phyloP scores from a whole-genome alignment of 2,888 invertebrate species.

The Malthinus flaveolus region DNA sequence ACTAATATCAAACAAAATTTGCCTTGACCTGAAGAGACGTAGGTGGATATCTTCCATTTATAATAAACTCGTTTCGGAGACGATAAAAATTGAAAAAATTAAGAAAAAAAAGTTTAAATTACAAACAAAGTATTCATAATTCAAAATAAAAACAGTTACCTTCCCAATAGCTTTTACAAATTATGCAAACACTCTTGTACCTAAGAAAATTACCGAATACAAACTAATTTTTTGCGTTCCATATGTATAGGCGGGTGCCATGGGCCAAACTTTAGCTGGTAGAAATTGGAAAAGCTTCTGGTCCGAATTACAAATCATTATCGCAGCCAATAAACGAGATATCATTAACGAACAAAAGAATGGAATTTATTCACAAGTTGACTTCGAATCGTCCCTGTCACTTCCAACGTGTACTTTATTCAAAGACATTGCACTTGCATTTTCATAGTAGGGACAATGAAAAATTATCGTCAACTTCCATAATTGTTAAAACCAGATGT shows the following conservation, averaged over 20 bases:
- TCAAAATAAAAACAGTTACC: no score
- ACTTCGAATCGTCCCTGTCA: conserved; percentile 1
- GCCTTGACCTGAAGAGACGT: conserved; percentile 20
- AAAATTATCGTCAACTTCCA: conserved; percentile 12
- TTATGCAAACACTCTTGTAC: no score
- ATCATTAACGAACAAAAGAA: background rate
- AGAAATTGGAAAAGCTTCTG: no score
- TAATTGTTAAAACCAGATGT: conserved; percentile 13
- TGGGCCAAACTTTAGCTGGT: no score
- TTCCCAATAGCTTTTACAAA: no score
- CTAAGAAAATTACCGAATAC: no score
- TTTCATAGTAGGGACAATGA: conserved; percentile 9
- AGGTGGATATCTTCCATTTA: conserved; percentile 9
- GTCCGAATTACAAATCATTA: no score
- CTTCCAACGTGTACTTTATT: background rate
- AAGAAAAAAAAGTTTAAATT: no score
- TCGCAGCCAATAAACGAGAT: no score
- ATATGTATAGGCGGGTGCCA: no score
- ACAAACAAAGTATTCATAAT: no score
- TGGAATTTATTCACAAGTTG: background rate
- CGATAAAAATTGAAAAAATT: background rate
- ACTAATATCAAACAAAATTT: conserved; percentile 18
- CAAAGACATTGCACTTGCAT: background rate
- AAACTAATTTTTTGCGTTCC: no score
- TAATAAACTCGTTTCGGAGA: conserved; percentile 8